Evolutionary conservation across 1,140 invertebrate genomes (phyloP).

Genomic region (Ips typographus): DNA sequence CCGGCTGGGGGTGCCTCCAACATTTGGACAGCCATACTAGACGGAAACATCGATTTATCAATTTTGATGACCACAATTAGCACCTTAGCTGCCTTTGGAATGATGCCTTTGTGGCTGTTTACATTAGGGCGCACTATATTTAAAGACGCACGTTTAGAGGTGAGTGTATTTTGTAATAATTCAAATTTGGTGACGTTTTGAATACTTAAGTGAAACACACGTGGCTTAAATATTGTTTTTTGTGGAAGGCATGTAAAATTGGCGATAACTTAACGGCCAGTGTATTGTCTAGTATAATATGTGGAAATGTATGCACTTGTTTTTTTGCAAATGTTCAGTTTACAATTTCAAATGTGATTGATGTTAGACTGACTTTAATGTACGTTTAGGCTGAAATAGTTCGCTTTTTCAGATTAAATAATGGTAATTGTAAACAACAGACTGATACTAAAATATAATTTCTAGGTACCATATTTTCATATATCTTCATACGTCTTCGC

Average conservation of each 20-base stretch:
- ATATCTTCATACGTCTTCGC: conserved; percentile 76
- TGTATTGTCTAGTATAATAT: too few species aligned
- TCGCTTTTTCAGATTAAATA: too few species aligned
- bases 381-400: too few species aligned
- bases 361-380: not conserved
- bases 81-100: conserved; percentile 52
- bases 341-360: too few species aligned
- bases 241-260: too few species aligned
- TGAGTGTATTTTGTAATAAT: not conserved
- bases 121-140: conserved; percentile 81
- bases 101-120: conserved; percentile 95
- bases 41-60: conserved; percentile 86
- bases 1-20: conserved; percentile 93
- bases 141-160: conserved; percentile 43
- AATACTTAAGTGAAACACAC: too few species aligned
- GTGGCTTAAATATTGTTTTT: too few species aligned
- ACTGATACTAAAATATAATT: not conserved
- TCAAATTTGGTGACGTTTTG: too few species aligned
- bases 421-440: conserved; percentile 46
- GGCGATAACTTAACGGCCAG: too few species aligned
- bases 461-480: conserved; percentile 74
- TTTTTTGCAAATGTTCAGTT: too few species aligned
- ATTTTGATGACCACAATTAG: conserved; percentile 92
- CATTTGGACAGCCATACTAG: conserved; percentile 87
- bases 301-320: too few species aligned